Base-by-base conservation (phyloP, 2,888 invertebrate species). In the Eubasilissa splendida region DNA sequence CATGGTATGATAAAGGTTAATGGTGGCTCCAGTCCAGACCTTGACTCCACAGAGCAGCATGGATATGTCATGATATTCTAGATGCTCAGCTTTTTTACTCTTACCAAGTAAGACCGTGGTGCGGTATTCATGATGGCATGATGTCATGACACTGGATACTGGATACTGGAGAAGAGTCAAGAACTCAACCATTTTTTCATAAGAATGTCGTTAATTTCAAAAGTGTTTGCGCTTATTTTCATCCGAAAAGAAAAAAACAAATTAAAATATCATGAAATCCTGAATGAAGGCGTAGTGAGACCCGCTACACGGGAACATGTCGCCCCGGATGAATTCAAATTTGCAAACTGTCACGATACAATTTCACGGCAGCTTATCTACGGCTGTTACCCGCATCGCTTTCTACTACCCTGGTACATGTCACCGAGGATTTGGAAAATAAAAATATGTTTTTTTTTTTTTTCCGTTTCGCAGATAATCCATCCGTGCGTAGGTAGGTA, bases 281-380 rank as follows among this genome's bases (percentile, higher is more conserved):
- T 68, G 59, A 22, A 60, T 73, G 77, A 77, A 31, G 50, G 59
- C 53, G 52, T 71, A 42, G 42, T 52, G 22, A 50, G 22, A 22
- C 71, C 71, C 63, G 73, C 60, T 53, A 60, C 7, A 33, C 74
- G 74, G 63, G 74, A 71, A 76, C 75, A 66, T 70, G 78, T 70
- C 75, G 54, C 50, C 76, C 53, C 70, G 79, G 79, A 79, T 79
- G 82, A 79, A 82, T 82, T 82, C 82, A 82, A 82, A 82, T 82
- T 82, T 82, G 76, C 79, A 53, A 77, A 76, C 82, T 82, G 82
- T 82, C 82, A 79, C 82, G 63, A 71, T 73, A 76, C 79, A 79
- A 82, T 82, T 82, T 79, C 82, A 79, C 63, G 73, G 59, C 71
- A 73, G 82, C 82, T 82, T 82, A 82, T 79, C 77, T 65, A 63